Evolutionary conservation across 2,797 vertebrate species (phyloP).

Genomic region (Momotus momota): DNA sequence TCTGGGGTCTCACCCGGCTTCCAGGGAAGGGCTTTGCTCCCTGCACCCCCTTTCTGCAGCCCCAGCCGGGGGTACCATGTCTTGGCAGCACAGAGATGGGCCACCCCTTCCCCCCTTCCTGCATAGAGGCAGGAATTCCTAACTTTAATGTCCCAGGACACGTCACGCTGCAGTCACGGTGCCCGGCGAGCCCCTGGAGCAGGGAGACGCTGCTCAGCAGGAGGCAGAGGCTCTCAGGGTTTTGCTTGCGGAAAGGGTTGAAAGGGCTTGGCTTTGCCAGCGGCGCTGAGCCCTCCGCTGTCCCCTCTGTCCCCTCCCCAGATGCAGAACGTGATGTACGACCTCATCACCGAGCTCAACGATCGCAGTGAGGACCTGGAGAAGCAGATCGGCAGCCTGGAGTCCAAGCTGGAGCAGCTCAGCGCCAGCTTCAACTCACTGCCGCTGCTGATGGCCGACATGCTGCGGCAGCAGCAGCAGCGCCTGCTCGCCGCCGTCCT

Average conservation of each 20-base stretch:
- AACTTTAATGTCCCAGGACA: neutral
- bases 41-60: neutral
- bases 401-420: constrained; percentile 83
- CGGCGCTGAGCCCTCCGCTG: neutral
- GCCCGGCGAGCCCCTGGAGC: neutral
- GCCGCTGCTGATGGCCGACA: constrained; percentile 79
- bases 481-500: constrained; percentile 78
- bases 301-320: neutral
- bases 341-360: constrained; percentile 76
- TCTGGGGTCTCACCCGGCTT: neutral
- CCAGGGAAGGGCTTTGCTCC: neutral
- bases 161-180: neutral
- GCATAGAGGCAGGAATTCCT: neutral
- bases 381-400: constrained; percentile 82
- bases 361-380: constrained; percentile 81
- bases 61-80: neutral
- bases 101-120: neutral
- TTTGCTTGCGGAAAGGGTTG: neutral
- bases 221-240: neutral
- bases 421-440: constrained; percentile 77
- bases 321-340: constrained; percentile 82
- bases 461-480: constrained; percentile 83
- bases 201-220: neutral
- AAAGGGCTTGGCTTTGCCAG: neutral
- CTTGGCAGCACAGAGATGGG: neutral